Evolutionary conservation across 2,797 vertebrate species (phyloP).

Genomic region (Chrysocyon brachyurus): DNA sequence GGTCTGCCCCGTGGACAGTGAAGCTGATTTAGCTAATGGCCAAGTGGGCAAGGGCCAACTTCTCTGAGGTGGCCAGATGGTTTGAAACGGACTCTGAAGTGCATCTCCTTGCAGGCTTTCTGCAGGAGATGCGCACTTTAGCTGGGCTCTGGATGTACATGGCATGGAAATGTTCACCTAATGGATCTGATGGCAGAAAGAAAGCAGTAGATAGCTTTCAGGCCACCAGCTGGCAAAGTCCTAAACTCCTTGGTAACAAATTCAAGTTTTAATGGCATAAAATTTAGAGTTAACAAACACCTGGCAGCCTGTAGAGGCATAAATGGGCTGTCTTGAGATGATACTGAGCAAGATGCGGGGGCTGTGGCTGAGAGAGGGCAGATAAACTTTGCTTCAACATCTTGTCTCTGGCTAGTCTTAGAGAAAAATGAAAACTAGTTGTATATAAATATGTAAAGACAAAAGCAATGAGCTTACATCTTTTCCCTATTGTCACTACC

Average conservation of each 20-base stretch:
- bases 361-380: background rate
- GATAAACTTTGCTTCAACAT: background rate
- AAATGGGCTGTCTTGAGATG: background rate
- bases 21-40: background rate
- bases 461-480: background rate
- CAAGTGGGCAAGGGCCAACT: background rate
- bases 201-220: background rate
- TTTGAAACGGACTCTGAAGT: background rate
- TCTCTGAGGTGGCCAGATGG: background rate
- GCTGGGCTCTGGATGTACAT: background rate
- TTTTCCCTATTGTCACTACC: background rate
- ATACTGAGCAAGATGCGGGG: background rate
- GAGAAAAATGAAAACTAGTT: conserved; percentile 3
- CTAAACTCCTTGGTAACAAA: background rate
- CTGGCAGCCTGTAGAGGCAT: background rate
- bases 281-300: background rate
- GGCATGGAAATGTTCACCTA: background rate
- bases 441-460: background rate
- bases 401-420: conserved; percentile 58
- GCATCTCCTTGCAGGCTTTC: background rate
- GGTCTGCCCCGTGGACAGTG: background rate
- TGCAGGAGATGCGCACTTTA: background rate
- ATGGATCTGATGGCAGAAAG: background rate
- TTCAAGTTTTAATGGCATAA: background rate
- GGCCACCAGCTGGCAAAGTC: background rate